phyloP scores from a whole-genome alignment of 2,797 vertebrate species.

The Epinephelus coioides region DNA sequence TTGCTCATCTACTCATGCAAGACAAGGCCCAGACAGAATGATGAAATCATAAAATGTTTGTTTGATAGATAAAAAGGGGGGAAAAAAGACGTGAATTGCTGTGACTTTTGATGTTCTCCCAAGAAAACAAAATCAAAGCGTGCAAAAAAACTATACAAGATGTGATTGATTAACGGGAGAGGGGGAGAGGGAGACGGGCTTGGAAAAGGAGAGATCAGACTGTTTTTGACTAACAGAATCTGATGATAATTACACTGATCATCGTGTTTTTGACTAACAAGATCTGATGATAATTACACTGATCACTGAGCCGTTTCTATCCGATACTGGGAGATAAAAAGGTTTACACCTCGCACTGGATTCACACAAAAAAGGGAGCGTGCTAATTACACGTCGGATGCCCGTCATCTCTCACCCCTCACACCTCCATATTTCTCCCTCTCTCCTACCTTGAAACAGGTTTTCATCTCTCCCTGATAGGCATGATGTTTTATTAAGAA shows the following conservation, averaged over 20 bases:
- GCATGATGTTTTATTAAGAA: slow-evolving; percentile 61
- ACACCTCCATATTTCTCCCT: slow-evolving; percentile 34
- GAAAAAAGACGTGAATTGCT: neutral
- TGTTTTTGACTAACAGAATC: slow-evolving; percentile 60
- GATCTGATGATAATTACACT: slow-evolving; percentile 65
- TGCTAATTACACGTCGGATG: slow-evolving; percentile 56
- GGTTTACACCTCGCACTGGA: slow-evolving; percentile 45
- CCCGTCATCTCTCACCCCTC: slow-evolving; percentile 38
- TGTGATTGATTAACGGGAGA: slow-evolving; percentile 24
- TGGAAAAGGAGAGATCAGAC: slow-evolving; percentile 45
- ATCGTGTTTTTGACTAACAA: slow-evolving; percentile 61
- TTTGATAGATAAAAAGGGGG: neutral
- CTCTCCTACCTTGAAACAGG: slow-evolving; percentile 26
- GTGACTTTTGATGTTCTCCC: slow-evolving; percentile 41
- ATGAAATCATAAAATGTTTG: slow-evolving; percentile 20
- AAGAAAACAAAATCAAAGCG: slow-evolving; percentile 51
- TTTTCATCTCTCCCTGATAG: slow-evolving; percentile 48
- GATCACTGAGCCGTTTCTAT: slow-evolving; percentile 53
- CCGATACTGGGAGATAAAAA: slow-evolving; percentile 60
- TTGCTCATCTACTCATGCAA: slow-evolving; percentile 10
- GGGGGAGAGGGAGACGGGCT: neutral
- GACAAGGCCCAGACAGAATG: slow-evolving; percentile 13
- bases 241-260: slow-evolving; percentile 70
- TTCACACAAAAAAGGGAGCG: slow-evolving; percentile 28
- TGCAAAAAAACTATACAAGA: slow-evolving; percentile 28